Percentiles rank a stretch among this genome's conserved stretches.
phyloP scores from a whole-genome alignment of 2,113 vertebrate genomes.

The Bathybates hornii region DNA sequence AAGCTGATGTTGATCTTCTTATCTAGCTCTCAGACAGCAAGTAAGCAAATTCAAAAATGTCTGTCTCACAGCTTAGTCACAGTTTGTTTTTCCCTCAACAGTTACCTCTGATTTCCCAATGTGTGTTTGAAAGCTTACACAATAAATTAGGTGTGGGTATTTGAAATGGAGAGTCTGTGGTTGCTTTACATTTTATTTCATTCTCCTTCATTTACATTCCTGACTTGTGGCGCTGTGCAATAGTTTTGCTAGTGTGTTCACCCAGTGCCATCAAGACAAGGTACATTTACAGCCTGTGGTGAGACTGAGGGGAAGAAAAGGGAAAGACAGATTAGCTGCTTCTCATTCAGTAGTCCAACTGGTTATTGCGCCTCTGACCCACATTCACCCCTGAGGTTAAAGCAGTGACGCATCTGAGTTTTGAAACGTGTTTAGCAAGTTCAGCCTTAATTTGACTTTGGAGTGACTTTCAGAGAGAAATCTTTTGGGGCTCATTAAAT shows the following conservation, averaged over 20 bases:
- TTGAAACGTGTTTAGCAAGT: constrained; percentile 1
- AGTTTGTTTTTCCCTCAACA: neutral
- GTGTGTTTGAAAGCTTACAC: neutral
- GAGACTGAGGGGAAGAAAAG: neutral
- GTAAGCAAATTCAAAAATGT: neutral
- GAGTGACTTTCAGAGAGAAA: constrained; percentile 24
- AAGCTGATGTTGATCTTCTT: neutral
- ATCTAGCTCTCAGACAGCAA: neutral
- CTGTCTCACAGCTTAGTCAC: neutral
- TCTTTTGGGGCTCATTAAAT: constrained; percentile 55
- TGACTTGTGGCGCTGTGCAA: neutral
- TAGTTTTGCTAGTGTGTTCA: neutral
- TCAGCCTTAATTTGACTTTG: constrained; percentile 41
- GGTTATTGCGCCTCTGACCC: neutral
- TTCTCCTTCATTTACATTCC: neutral
- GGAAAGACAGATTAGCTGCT: neutral
- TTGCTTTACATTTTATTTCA: neutral
- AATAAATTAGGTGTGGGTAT: neutral
- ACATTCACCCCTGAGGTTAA: constrained; percentile 2
- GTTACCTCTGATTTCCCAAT: neutral
- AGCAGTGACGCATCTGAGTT: neutral
- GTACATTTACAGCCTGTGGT: neutral
- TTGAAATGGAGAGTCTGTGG: neutral
- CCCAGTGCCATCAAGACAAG: neutral
- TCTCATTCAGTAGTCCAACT: neutral